Percentiles rank a stretch among this genome's conserved stretches.
Conservation (phyloP, 1,140 invertebrate species). For the Bombus ignitus region DNA sequence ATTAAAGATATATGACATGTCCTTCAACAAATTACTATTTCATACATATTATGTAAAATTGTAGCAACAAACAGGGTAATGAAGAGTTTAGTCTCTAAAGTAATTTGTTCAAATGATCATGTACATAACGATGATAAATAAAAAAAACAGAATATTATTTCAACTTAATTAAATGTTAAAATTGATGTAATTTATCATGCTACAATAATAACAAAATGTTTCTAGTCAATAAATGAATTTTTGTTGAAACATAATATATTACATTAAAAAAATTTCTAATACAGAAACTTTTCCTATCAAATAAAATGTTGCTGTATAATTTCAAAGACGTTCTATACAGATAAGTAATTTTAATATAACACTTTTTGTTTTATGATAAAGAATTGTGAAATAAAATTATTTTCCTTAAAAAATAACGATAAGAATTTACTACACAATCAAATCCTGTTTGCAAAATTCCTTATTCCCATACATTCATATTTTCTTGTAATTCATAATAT, state of each 20-base stretch:
- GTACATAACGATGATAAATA: neutral
- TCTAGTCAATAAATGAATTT: constrained; percentile 35
- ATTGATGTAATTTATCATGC: neutral
- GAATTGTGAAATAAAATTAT: neutral
- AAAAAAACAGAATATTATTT: neutral
- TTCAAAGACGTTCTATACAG: neutral
- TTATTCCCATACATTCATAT: neutral
- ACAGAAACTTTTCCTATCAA: neutral
- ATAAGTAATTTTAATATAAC: no score
- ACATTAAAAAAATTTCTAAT: neutral
- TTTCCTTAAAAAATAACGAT: neutral
- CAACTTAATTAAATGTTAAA: neutral
- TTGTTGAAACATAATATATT: neutral
- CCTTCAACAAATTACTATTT: neutral
- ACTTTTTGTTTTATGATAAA: neutral
- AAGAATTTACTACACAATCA: neutral
- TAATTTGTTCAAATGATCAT: neutral
- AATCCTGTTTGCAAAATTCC: neutral
- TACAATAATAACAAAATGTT: constrained; percentile 7
- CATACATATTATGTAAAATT: neutral
- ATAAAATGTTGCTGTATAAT: neutral
- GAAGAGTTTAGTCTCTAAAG: neutral
- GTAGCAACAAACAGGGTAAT: constrained; percentile 34
- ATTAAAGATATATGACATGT: no score
- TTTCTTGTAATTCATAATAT: neutral